phyloP scores from a whole-genome alignment of 2,797 vertebrate species.

The Falco rusticolus region DNA sequence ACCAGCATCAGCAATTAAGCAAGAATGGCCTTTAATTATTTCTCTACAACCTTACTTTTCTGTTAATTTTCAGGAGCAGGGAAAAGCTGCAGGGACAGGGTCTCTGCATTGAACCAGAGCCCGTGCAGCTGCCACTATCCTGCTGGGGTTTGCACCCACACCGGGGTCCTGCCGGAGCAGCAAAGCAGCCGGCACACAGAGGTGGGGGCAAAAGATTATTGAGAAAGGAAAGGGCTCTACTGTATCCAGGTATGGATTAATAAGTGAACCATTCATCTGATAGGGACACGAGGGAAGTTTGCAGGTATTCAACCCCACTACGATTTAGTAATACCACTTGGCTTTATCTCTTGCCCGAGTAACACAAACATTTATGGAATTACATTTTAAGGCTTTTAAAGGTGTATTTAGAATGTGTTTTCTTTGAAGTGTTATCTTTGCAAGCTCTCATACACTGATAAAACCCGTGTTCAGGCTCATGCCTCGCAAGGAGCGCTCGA shows the following conservation, averaged over 20 bases:
- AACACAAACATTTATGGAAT: conserved; percentile 92
- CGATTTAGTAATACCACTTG: conserved; percentile 63
- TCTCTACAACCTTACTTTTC: not conserved
- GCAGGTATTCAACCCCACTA: conserved; percentile 42
- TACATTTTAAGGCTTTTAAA: conserved; percentile 84
- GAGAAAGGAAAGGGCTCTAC: conserved; percentile 4
- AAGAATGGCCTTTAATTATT: not conserved
- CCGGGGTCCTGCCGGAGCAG: fast-evolving
- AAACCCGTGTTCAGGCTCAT: conserved; percentile 11
- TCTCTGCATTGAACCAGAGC: not conserved
- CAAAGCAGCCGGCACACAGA: not conserved
- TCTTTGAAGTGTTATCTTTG: conserved; percentile 94
- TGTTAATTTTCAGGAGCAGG: not conserved
- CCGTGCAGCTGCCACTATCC: fast-evolving
- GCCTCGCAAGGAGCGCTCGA: not conserved
- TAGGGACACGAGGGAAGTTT: conserved; percentile 43
- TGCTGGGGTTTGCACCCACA: not conserved
- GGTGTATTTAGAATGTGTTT: conserved; percentile 83
- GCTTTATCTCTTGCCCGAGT: conserved; percentile 80
- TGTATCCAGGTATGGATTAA: conserved; percentile 59
- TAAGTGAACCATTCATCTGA: conserved; percentile 82
- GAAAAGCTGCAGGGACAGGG: not conserved
- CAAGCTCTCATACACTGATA: conserved; percentile 59
- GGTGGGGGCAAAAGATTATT: not conserved
- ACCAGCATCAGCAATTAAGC: not conserved